These are phyloP conservation scores for Drosophila niveifrons DNA, from an alignment of 2,888 invertebrate genomes.

Conservation along the genomic window DNA sequence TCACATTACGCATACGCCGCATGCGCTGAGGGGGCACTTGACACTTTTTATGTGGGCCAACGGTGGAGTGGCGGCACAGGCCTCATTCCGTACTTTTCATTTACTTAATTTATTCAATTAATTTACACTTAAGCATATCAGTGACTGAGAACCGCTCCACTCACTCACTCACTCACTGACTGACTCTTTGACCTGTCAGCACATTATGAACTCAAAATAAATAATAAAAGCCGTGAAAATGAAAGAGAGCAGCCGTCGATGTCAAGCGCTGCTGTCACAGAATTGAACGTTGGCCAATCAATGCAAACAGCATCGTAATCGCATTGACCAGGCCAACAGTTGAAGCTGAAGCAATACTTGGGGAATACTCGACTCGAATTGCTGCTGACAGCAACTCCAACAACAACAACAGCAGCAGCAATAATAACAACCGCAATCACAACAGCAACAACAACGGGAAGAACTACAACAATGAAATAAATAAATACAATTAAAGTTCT, in stretches of 20 bases:
- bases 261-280: constrained; percentile 69
- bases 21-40: constrained; percentile 19
- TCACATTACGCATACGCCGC: constrained; percentile 61
- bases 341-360: constrained; percentile 8
- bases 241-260: constrained; percentile 40
- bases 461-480: constrained; percentile 52
- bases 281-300: constrained; percentile 65
- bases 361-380: constrained; percentile 17
- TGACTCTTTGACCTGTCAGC: constrained; percentile 50
- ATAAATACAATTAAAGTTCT: constrained; percentile 68
- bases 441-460: constrained; percentile 21
- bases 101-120: constrained; percentile 79
- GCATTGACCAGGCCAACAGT: constrained; percentile 65
- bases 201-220: constrained; percentile 69
- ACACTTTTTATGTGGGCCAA: constrained; percentile 1
- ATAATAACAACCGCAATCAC: constrained; percentile 40
- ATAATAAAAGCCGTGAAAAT: constrained; percentile 45
- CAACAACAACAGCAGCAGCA: constrained; percentile 29
- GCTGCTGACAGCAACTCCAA: constrained; percentile 14
- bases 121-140: constrained; percentile 72
- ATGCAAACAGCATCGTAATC: constrained; percentile 73
- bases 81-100: constrained; percentile 42
- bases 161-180: constrained; percentile 15
- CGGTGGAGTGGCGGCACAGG: background rate
- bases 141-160: constrained; percentile 3